Evolutionary conservation across 1,140 invertebrate species (phyloP).

Genomic region (Ceratitis capitata): DNA sequence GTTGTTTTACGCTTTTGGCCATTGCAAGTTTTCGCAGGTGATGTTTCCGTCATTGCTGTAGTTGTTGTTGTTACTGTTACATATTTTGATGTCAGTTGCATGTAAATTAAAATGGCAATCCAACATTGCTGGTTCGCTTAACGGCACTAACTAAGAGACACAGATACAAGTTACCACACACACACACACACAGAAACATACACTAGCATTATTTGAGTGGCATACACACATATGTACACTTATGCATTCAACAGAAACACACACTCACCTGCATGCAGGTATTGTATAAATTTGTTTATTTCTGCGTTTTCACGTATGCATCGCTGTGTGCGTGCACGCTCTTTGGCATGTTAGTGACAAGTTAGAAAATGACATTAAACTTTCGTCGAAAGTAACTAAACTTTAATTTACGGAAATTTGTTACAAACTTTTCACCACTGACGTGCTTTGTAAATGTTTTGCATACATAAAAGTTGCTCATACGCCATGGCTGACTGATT

Average conservation of each 20-base stretch:
- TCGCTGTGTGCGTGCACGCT: background rate
- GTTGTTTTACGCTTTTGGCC: background rate
- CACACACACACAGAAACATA: background rate
- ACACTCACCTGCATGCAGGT: background rate
- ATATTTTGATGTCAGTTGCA: conserved; percentile 17
- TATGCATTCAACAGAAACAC: background rate
- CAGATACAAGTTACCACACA: background rate
- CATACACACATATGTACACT: background rate
- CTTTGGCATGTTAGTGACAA: conserved; percentile 33
- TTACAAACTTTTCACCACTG: background rate
- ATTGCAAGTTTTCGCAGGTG: background rate
- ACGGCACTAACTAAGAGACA: background rate
- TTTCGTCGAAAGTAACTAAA: conserved; percentile 36
- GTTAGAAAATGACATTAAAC: conserved; percentile 34
- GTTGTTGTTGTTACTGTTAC: background rate
- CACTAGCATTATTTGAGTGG: too few relatives aligned
- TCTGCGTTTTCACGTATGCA: background rate
- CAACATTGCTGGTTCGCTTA: conserved; percentile 1
- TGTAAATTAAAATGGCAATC: conserved; percentile 37
- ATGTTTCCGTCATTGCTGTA: background rate
- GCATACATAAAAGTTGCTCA: conserved; percentile 30
- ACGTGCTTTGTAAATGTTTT: conserved; percentile 28
- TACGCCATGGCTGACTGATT: background rate
- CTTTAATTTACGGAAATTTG: conserved; percentile 38
- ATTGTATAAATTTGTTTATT: conserved; percentile 13